Conservation (phyloP, 2,113 vertebrate genomes). For the Microcebus griseorufus region DNA sequence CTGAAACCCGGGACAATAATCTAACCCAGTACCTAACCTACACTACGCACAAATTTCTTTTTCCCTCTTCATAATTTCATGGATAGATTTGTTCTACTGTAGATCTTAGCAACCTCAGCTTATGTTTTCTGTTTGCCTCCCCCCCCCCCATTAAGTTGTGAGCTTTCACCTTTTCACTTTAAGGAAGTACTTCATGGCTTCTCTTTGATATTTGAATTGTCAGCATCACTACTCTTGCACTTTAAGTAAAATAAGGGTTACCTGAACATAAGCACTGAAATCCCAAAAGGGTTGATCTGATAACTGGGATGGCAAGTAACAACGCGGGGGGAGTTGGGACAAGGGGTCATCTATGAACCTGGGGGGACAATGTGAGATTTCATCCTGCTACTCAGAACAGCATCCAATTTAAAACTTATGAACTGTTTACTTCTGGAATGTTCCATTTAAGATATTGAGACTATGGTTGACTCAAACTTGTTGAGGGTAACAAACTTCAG, state of each 20-base stretch:
- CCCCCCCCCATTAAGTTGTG: background rate
- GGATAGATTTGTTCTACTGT: background rate
- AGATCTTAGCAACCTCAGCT: background rate
- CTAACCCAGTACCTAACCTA: background rate
- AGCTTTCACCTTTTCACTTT: background rate
- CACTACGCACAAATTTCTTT: background rate
- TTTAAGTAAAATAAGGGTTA: background rate
- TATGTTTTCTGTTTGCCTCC: background rate
- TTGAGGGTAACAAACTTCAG: background rate
- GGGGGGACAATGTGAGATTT: background rate
- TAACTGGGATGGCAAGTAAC: background rate
- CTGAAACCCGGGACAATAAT: background rate
- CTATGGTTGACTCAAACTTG: background rate
- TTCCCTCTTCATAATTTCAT: background rate
- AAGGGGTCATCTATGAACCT: background rate
- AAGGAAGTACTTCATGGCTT: background rate
- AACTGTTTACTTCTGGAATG: background rate
- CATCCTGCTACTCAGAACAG: background rate
- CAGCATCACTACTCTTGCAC: background rate
- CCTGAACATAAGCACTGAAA: background rate
- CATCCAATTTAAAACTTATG: background rate
- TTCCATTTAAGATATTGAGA: background rate
- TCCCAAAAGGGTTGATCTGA: background rate
- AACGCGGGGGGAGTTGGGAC: background rate
- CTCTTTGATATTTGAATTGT: background rate